Base-by-base conservation (phyloP, 64 coral and sea anemone genomes). In the Trachythela sp. region DNA sequence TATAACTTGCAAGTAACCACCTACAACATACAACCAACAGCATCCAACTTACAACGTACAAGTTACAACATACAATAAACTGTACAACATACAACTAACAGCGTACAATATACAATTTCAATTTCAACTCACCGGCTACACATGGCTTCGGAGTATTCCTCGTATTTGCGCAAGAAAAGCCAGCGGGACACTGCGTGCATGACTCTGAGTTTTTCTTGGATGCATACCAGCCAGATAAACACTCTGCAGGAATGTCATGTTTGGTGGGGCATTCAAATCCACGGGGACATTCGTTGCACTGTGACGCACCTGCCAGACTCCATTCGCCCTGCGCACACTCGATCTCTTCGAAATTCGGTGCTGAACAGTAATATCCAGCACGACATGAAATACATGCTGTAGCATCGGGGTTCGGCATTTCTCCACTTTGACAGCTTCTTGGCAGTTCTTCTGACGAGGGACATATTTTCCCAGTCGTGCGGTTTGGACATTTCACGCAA, bases 401-500 rank as follows among this genome's bases (percentile, higher is more conserved):
- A 9, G 83, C 96, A 88, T 94, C 87, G 48, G 52, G n/a, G 50
- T 93, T 95, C 17, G 93, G 96, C 3, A 32, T 26, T 89, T 92
- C 87, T 84, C 96, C 96, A 41, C 59, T 0, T 41, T 92, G 41
- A 64, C 96, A 99, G 17, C 83, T 91, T 64, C 87, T 49, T 39
- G 96, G 96, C 9, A 56, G 22, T 70, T 95, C 92, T 56, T 83
- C 58, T 36, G 89, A 85, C 4, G 96, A 93, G 60, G 54, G 30
- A 51, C 96, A 99, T 50, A 99, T 95, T 68, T 95, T 48, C 35
- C 96, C 96, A 48, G 93, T 91, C 34, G 93, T 99, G 18, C 86
- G 86, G 91, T 99, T 99, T 13, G 96, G 96, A 72, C 96, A 99
- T 37, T 89, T 90, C 88, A 86, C 86, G 87, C 93, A 94, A 14